A percentile compares a stretch with the other conserved stretches of the same genome.
These are phyloP conservation scores for Crocuta crocuta DNA, from an alignment of 2,113 vertebrate genomes.

Conservation along the genomic window DNA sequence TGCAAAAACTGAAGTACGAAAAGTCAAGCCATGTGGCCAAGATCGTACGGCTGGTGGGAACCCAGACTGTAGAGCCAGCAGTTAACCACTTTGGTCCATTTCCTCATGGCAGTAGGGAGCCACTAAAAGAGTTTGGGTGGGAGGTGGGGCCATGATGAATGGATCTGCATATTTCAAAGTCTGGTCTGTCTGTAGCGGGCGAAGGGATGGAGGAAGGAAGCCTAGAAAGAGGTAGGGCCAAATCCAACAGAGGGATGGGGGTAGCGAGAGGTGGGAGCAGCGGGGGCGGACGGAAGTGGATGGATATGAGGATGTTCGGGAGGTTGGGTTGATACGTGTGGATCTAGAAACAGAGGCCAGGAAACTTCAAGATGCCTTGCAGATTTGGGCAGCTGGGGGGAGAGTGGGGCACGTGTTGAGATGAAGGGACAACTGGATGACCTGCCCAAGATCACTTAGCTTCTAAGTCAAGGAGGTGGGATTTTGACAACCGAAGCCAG, in stretches of 20 bases:
- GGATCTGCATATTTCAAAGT: not conserved
- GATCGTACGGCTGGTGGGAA: not conserved
- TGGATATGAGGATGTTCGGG: not conserved
- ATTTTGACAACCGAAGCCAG: not conserved
- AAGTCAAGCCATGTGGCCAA: not conserved
- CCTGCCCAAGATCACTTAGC: not conserved
- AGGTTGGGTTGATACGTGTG: not conserved
- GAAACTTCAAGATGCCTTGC: not conserved
- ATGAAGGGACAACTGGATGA: not conserved
- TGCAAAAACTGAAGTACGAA: not conserved
- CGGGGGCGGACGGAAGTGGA: not conserved
- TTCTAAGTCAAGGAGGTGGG: not conserved
- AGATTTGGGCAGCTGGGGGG: not conserved
- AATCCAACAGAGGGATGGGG: not conserved
- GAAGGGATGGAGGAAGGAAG: not conserved
- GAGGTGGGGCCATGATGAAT: no score
- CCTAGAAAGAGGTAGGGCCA: no score
- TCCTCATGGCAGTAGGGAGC: not conserved
- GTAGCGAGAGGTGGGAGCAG: not conserved
- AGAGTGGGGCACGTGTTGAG: not conserved
- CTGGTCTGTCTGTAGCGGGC: not conserved
- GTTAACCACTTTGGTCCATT: not conserved
- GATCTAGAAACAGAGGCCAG: not conserved
- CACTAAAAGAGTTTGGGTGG: not conserved
- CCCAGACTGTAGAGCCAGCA: no score